Conservation (phyloP, 1,140 invertebrate genomes). For the Drosophila subobscura region DNA sequence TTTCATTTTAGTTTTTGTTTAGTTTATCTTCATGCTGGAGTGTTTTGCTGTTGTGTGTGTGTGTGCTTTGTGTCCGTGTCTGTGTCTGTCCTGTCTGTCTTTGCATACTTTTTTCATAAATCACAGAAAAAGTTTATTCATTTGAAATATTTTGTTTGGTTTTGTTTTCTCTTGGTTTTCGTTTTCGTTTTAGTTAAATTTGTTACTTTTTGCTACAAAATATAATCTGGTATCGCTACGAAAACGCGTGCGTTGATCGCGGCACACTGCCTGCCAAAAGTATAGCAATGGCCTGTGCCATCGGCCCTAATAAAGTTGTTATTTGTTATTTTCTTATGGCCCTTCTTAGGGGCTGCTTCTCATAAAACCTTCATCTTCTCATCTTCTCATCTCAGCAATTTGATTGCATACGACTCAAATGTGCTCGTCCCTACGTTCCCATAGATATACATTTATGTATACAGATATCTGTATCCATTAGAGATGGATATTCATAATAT, state of each 20-base stretch:
- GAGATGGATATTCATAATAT: conserved; percentile 55
- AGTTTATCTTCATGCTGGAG: conserved; percentile 39
- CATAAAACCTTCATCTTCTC: conserved; percentile 14
- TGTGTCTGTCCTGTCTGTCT: conserved; percentile 15
- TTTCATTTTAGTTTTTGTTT: conserved; percentile 48
- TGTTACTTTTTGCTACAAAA: conserved; percentile 64
- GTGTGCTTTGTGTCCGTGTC: conserved; percentile 14
- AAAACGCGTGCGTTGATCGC: conserved; percentile 37
- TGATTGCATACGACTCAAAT: conserved; percentile 47
- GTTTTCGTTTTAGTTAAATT: conserved; percentile 35
- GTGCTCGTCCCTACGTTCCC: conserved; percentile 20
- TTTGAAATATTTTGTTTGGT: conserved; percentile 61
- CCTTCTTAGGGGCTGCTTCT: conserved; percentile 2
- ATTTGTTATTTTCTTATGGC: background rate
- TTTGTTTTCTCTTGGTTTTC: conserved; percentile 24
- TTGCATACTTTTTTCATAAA: conserved; percentile 81
- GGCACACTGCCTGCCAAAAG: background rate
- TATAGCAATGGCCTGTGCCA: too few relatives aligned
- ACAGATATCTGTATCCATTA: too few relatives aligned
- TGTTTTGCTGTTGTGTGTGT: conserved; percentile 26
- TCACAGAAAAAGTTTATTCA: conserved; percentile 81
- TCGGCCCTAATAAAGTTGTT: conserved; percentile 23
- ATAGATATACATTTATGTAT: conserved; percentile 11
- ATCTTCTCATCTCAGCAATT: conserved; percentile 41
- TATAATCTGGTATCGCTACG: conserved; percentile 60